Conservation (phyloP, 2,797 vertebrate genomes). For the Gorsachius magnificus region DNA sequence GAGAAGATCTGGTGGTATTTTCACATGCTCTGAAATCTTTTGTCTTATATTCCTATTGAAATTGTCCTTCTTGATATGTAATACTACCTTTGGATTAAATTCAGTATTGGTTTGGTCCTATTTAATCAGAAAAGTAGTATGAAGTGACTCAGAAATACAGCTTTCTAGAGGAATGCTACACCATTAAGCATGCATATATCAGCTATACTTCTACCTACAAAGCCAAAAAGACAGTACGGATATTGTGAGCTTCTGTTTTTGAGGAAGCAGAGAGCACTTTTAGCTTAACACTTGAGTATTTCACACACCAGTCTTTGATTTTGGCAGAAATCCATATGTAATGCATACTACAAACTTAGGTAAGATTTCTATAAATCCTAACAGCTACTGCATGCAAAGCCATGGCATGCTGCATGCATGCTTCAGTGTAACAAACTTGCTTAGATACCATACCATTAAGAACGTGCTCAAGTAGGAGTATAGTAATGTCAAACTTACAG, state of each 20-base stretch:
- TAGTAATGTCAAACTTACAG: background rate
- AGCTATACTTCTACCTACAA: background rate
- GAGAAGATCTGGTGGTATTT: background rate
- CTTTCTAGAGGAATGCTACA: background rate
- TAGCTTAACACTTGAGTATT: background rate
- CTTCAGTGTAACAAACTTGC: background rate
- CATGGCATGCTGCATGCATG: background rate
- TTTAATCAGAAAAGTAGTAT: background rate
- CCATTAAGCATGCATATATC: background rate
- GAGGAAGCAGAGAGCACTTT: background rate
- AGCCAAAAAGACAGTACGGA: background rate
- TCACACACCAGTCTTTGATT: background rate
- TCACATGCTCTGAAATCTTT: background rate
- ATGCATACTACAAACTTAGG: background rate
- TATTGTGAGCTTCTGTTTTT: background rate
- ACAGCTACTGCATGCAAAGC: background rate
- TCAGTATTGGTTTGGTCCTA: background rate
- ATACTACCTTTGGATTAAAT: background rate
- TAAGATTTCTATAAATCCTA: conserved; percentile 21
- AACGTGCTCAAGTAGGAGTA: background rate
- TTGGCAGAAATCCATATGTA: background rate
- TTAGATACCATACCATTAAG: background rate
- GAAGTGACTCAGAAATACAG: background rate
- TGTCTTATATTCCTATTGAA: background rate
- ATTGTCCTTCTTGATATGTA: background rate